Evolutionary conservation across 2,888 invertebrate genomes (phyloP).

Genomic region (Mayetiola destructor): DNA sequence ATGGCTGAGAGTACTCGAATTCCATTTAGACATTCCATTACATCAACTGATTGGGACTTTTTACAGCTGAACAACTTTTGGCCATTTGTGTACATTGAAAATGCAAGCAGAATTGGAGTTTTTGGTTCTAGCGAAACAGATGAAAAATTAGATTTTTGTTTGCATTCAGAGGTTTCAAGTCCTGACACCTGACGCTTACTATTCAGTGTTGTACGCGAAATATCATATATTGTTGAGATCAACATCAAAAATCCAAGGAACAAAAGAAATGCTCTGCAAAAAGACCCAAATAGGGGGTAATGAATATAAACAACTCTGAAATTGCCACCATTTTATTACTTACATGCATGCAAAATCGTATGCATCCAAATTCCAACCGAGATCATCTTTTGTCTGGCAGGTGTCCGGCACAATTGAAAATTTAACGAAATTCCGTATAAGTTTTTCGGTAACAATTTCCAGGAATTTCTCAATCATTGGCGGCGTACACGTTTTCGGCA

Average conservation of each 20-base stretch:
- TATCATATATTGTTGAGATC: slow-evolving; percentile 22
- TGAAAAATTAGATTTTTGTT: background rate
- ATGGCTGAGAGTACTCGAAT: slow-evolving; percentile 25
- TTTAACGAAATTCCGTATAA: background rate
- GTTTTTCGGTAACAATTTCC: background rate
- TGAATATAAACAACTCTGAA: no score
- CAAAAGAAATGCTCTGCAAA: slow-evolving; percentile 21
- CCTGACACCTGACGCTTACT: background rate
- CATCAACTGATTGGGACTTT: slow-evolving; percentile 17
- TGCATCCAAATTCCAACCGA: background rate
- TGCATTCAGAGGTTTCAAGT: background rate
- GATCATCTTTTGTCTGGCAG: background rate
- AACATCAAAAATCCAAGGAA: slow-evolving; percentile 20
- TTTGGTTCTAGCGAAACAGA: background rate
- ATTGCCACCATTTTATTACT: no score
- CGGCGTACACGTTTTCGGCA: background rate
- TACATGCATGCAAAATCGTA: background rate
- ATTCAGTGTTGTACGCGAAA: slow-evolving; percentile 10
- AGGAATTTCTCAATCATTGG: background rate
- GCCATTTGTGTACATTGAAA: slow-evolving; percentile 25
- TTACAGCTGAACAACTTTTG: slow-evolving; percentile 21
- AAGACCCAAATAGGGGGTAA: no score
- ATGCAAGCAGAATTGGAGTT: slow-evolving; percentile 16
- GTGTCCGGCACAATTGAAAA: background rate
- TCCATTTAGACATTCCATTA: slow-evolving; percentile 26